These are phyloP conservation scores for Aquatica leii DNA, from an alignment of 2,888 invertebrate genomes.

Conservation along the genomic window DNA sequence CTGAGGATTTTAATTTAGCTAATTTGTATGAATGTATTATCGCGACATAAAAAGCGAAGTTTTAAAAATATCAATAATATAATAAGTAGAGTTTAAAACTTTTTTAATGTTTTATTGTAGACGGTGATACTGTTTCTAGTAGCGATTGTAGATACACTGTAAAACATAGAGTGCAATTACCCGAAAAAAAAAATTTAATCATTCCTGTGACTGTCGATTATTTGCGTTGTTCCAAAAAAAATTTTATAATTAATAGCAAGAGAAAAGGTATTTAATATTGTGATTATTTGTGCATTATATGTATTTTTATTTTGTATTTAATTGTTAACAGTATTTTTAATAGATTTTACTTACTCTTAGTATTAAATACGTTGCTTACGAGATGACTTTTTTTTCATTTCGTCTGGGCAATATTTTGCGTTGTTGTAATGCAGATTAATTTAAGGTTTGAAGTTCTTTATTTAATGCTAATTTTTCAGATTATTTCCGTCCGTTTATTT, in stretches of 20 bases:
- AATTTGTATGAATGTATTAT: neutral
- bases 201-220: neutral
- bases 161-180: neutral
- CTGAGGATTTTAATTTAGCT: neutral
- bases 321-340: slow-evolving; percentile 23
- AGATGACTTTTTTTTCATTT: slow-evolving; percentile 4
- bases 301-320: slow-evolving; percentile 24
- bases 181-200: slow-evolving; percentile 3
- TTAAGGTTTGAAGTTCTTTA: neutral
- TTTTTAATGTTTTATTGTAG: slow-evolving; percentile 29
- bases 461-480: neutral
- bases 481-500: slow-evolving; percentile 17
- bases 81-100: slow-evolving; percentile 14
- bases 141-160: slow-evolving; percentile 2
- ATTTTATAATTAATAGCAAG: neutral
- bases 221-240: neutral
- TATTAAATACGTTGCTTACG: neutral
- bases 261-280: slow-evolving; percentile 15
- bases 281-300: slow-evolving; percentile 26
- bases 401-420: neutral
- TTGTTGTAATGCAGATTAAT: neutral
- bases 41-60: neutral
- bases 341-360: slow-evolving; percentile 5
- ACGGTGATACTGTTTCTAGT: slow-evolving; percentile 18
- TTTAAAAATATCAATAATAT: neutral